Evolutionary conservation across 2,888 invertebrate species (phyloP).

Genomic region (Thereva nobilitata): DNA sequence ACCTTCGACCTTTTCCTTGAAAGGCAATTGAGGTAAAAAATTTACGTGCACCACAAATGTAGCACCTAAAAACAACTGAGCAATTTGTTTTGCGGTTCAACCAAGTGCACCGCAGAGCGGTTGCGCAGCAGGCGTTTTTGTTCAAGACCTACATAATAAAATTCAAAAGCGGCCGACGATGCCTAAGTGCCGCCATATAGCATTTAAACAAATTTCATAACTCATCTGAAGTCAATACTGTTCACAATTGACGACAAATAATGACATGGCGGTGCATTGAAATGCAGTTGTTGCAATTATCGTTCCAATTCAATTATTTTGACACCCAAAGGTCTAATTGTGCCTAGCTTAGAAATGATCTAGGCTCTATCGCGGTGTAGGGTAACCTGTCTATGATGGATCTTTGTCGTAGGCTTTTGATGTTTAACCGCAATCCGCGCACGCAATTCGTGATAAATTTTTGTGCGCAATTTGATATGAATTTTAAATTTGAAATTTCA

Average conservation of each 20-base stretch:
- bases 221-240: conserved; percentile 27
- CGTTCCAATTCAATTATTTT: conserved; percentile 32
- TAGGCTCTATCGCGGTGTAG: not conserved
- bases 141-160: not conserved
- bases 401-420: conserved; percentile 14
- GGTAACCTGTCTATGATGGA: not conserved
- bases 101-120: not conserved
- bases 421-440: conserved; percentile 8
- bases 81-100: not conserved
- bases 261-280: conserved; percentile 27
- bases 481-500: no score
- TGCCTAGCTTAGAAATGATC: not conserved
- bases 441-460: conserved; percentile 30
- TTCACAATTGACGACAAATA: conserved; percentile 24
- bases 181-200: not conserved
- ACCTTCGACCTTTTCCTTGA: not conserved
- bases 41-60: not conserved
- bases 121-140: conserved; percentile 23
- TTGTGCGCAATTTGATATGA: conserved; percentile 21
- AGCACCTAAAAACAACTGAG: not conserved
- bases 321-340: conserved; percentile 23
- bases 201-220: conserved; percentile 32
- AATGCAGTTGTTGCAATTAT: conserved; percentile 22
- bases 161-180: not conserved
- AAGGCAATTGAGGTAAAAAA: not conserved